Conservation (phyloP, 92 coral and sea anemone species). For the Montipora capitata region DNA sequence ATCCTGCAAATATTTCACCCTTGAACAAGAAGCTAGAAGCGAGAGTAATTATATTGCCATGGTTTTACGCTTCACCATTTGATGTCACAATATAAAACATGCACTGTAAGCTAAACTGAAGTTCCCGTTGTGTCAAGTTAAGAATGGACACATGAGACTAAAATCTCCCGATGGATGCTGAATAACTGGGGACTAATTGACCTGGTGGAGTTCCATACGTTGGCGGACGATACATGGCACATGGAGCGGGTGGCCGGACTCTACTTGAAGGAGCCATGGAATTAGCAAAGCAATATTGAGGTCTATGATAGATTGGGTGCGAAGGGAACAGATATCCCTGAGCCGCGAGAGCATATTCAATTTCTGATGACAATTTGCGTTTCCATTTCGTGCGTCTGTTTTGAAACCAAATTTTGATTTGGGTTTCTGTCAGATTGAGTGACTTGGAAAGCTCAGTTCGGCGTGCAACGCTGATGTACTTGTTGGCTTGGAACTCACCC, state of each 20-base stretch:
- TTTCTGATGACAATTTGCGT: constrained; percentile 94
- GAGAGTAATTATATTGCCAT: no score
- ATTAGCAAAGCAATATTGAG: constrained; percentile 10
- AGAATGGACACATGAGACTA: no score
- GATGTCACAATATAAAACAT: no score
- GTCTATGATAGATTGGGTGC: constrained; percentile 62
- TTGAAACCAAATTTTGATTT: constrained; percentile 99
- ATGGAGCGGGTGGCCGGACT: constrained; percentile 3
- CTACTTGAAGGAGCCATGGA: constrained; percentile 9
- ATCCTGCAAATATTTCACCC: no score
- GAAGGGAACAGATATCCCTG: constrained; percentile 80
- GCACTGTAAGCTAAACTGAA: no score
- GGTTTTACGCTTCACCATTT: no score
- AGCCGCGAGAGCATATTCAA: constrained; percentile 87
- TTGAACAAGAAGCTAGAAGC: no score
- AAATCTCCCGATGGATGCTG: no score
- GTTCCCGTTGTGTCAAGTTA: no score
- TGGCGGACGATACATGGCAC: constrained; percentile 22
- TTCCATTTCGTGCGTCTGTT: constrained; percentile 99
- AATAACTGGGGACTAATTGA: no score
- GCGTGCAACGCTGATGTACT: constrained; percentile 94
- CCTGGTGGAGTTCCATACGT: background rate
- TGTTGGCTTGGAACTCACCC: constrained; percentile 92
- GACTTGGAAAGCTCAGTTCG: constrained; percentile 97
- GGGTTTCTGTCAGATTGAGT: constrained; percentile 92